Conservation (phyloP, 2,888 invertebrate genomes). For the Mythimna ferrago region DNA sequence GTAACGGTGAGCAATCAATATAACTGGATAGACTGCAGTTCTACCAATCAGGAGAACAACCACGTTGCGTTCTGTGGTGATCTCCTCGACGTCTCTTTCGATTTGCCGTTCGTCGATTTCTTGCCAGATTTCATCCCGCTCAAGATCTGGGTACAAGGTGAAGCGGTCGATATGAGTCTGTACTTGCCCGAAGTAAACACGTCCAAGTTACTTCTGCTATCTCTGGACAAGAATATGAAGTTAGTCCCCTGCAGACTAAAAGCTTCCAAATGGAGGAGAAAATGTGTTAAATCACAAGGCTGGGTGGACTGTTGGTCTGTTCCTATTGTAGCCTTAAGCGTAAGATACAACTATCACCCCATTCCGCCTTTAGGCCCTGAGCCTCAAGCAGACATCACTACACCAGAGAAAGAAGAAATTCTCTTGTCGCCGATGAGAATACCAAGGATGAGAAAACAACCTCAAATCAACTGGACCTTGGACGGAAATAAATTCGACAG, state of each 20-base stretch:
- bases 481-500: slow-evolving; percentile 96
- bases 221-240: slow-evolving; percentile 97
- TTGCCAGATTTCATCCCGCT: slow-evolving; percentile 97
- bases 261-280: slow-evolving; percentile 95
- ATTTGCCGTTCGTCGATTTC: slow-evolving; percentile 98
- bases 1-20: slow-evolving; percentile 98
- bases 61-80: slow-evolving; percentile 98
- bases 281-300: slow-evolving; percentile 93
- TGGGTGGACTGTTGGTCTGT: slow-evolving; percentile 99
- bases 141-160: slow-evolving; percentile 98
- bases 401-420: slow-evolving; percentile 98
- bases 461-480: slow-evolving; percentile 92
- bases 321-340: slow-evolving; percentile 97
- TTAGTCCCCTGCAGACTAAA: slow-evolving; percentile 92
- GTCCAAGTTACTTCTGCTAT: slow-evolving; percentile 94
- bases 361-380: slow-evolving; percentile 96
- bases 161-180: slow-evolving; percentile 97
- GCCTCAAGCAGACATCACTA: slow-evolving; percentile 97
- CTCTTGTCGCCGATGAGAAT: slow-evolving; percentile 97
- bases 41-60: slow-evolving; percentile 98
- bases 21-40: slow-evolving; percentile 99
- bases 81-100: slow-evolving; percentile 97
- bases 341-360: slow-evolving; percentile 98
- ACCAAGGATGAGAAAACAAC: slow-evolving; percentile 94
- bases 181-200: slow-evolving; percentile 98